Percentiles rank a stretch among this genome's conserved stretches.
These are phyloP conservation scores for Noctuana brunneofusca DNA, from an alignment of 2,888 invertebrate genomes.

Conservation along the genomic window DNA sequence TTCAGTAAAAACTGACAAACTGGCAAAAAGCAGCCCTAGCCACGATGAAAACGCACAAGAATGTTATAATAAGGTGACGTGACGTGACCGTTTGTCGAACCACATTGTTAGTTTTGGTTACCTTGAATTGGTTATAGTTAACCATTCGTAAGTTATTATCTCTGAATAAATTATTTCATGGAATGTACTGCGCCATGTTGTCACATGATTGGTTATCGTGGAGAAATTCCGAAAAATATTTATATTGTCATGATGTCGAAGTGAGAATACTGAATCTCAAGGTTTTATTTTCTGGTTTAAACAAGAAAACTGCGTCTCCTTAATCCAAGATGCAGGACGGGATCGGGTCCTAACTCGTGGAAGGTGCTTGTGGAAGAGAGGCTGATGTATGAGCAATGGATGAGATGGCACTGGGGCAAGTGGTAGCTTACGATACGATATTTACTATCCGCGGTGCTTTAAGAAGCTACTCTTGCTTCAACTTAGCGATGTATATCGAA, in stretches of 20 bases:
- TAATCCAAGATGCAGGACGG: no score
- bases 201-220: background rate
- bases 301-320: no score
- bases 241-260: no score
- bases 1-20: background rate
- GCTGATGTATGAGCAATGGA: no score
- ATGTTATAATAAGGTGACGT: slow-evolving; percentile 4
- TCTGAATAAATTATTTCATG: background rate
- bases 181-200: background rate
- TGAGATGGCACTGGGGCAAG: no score
- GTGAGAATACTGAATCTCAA: no score
- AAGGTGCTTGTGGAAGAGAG: no score
- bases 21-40: background rate
- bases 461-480: background rate
- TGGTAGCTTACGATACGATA: no score
- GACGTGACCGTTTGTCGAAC: slow-evolving; percentile 4
- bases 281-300: no score
- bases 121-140: slow-evolving; percentile 1
- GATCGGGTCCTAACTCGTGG: no score
- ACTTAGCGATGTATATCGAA: background rate
- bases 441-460: background rate
- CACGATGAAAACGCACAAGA: background rate
- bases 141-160: background rate
- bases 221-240: background rate
- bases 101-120: slow-evolving; percentile 2